Base-by-base conservation (phyloP, 2,113 vertebrate species). In the Diphyllodes magnificus region DNA sequence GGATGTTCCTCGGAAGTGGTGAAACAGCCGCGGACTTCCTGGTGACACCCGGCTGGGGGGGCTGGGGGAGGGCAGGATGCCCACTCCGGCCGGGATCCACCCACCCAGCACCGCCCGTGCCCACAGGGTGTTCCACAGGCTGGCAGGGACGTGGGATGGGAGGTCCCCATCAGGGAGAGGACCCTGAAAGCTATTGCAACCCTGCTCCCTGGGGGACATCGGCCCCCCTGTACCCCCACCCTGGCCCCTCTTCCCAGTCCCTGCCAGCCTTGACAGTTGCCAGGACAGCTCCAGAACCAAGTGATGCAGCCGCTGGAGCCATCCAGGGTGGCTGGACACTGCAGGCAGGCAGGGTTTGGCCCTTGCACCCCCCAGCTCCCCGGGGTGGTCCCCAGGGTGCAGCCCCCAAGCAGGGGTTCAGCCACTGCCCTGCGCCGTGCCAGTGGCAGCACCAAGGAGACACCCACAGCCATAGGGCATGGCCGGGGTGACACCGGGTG, bases 381-480 rank as follows among this genome's bases (percentile, higher is more conserved):
- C 0, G 0, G 45, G 50, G n/a, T 8, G 22, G 25, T 63, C 49
- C n/a, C 12, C 2, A 4, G 30, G 24, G 9, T 4, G 6, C 75
- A 64, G 50, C 45, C 42, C 57, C 66, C n/a, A 2, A 0, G 1
- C 16, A 31, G 50, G 9, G 45, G 16, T 42, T 82, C 7, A 0
- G 56, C 60, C 3, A 1, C 39, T 15, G 6, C 47, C 56, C 28
- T 2, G 13, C 0, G 0, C 44, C 33, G 13, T 42, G 73, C 45
- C 39, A 3, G 22, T 3, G 21, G 24, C 77, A 53, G n/a, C 19
- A 2, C 51, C 35, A 1, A 40, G 59, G 70, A 44, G 31, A 49
- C 51, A n/a, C 19, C 25, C 40, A 42, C 54, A 28, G 70, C 56
- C 35, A 27, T 47, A 54, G 54, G 54, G 47, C 47, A 68, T 0